Percentiles rank a stretch among this genome's conserved stretches.
Evolutionary conservation across 2,113 vertebrate genomes (phyloP).

Genomic region (Leptobrachium ailaonicum): DNA sequence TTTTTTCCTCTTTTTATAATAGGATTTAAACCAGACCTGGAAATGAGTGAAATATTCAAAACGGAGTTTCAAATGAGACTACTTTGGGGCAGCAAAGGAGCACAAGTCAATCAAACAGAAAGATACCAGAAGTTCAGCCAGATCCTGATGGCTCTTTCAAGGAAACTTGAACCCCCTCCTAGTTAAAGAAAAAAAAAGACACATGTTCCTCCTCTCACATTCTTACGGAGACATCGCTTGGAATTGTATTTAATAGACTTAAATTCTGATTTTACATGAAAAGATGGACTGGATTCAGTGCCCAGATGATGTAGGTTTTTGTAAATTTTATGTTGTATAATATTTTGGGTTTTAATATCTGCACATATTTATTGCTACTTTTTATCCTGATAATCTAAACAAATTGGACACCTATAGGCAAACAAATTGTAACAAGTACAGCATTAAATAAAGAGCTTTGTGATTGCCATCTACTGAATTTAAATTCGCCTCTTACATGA

Average conservation of each 20-base stretch:
- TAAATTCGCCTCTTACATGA: no score
- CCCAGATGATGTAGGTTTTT: background rate
- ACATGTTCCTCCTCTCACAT: background rate
- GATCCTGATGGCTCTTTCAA: slow-evolving; percentile 91
- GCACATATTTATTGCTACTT: slow-evolving; percentile 36
- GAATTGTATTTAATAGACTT: background rate
- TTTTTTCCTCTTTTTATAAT: slow-evolving; percentile 33
- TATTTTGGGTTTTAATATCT: slow-evolving; percentile 9
- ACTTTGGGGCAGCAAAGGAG: slow-evolving; percentile 95
- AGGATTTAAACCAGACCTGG: slow-evolving; percentile 86
- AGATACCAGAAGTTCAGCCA: slow-evolving; percentile 91
- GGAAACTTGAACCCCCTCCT: slow-evolving; percentile 85
- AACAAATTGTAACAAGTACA: background rate
- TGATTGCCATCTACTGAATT: no score
- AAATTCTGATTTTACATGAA: background rate
- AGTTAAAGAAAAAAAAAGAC: background rate
- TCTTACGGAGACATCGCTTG: background rate
- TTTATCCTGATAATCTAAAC: background rate
- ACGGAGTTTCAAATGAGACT: slow-evolving; percentile 96
- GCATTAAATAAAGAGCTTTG: background rate
- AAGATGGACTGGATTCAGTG: background rate
- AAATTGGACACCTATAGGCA: background rate
- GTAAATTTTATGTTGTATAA: slow-evolving; percentile 37
- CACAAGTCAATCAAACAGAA: slow-evolving; percentile 86
- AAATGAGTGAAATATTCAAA: slow-evolving; percentile 88